phyloP scores from a whole-genome alignment of 2,888 invertebrate species.

The Erebia epiphron region DNA sequence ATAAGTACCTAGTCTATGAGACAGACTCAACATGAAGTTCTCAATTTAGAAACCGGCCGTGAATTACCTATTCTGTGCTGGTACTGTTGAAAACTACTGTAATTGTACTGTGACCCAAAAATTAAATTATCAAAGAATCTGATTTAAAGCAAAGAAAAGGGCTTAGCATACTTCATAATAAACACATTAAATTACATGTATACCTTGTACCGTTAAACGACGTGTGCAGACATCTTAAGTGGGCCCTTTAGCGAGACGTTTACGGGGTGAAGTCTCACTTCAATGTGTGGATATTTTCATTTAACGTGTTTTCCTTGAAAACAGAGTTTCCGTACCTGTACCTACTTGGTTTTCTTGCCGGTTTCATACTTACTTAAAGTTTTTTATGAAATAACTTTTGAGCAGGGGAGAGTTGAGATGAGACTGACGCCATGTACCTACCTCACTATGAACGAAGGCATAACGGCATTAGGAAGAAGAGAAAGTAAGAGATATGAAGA shows the following conservation, averaged over 20 bases:
- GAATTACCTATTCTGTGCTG: too few species aligned
- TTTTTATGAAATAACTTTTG: neutral
- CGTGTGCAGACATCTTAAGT: constrained; percentile 17
- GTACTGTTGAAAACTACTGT: too few species aligned
- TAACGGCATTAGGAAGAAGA: too few species aligned
- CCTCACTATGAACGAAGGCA: too few species aligned
- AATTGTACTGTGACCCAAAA: too few species aligned
- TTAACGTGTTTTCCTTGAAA: constrained; percentile 18
- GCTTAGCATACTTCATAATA: neutral
- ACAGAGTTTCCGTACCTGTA: neutral
- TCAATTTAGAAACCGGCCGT: too few species aligned
- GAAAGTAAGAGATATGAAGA: too few species aligned
- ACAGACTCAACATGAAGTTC: too few species aligned
- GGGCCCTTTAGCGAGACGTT: constrained; percentile 17
- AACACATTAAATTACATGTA: constrained; percentile 3
- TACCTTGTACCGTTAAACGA: constrained; percentile 4
- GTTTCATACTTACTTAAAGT: neutral
- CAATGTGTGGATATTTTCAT: constrained; percentile 17
- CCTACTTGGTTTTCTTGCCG: neutral
- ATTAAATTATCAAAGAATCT: neutral
- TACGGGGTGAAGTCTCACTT: constrained; percentile 15
- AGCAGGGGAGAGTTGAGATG: too few species aligned
- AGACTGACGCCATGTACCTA: too few species aligned
- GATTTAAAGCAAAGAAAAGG: neutral
- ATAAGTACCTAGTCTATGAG: too few species aligned